phyloP scores from a whole-genome alignment of 2,797 vertebrate genomes.

The Halcyon badia region DNA sequence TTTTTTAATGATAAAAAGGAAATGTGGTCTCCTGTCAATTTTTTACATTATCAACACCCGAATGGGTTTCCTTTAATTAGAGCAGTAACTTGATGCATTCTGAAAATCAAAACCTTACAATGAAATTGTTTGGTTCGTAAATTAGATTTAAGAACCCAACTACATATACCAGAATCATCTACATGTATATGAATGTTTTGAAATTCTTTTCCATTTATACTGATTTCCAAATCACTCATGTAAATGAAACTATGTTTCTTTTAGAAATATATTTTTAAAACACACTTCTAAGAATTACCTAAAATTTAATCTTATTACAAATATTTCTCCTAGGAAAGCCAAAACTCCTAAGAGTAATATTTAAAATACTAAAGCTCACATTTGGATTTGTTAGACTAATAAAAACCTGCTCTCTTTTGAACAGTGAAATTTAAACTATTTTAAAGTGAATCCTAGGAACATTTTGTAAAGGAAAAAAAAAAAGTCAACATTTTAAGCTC shows the following conservation, averaged over 20 bases:
- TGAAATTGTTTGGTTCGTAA: not conserved
- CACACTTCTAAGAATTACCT: constrained; percentile 17
- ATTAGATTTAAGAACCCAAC: not conserved
- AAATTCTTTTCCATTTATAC: not conserved
- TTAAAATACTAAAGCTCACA: constrained; percentile 60
- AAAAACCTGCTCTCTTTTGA: constrained; percentile 19
- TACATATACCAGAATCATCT: constrained; percentile 13
- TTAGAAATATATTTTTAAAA: constrained; percentile 10
- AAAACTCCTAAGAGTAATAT: constrained; percentile 51
- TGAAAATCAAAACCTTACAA: constrained; percentile 42
- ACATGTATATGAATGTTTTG: not conserved
- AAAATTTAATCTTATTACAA: constrained; percentile 33
- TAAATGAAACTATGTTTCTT: constrained; percentile 44
- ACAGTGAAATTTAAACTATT: constrained; percentile 55
- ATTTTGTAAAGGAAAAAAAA: not conserved
- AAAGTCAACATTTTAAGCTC: constrained; percentile 7
- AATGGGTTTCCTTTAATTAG: constrained; percentile 42
- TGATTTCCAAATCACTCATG: constrained; percentile 32
- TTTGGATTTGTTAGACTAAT: constrained; percentile 33
- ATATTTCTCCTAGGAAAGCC: constrained; percentile 54
- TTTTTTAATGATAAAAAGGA: constrained; percentile 19
- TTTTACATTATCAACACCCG: constrained; percentile 12
- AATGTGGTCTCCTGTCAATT: not conserved
- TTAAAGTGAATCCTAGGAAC: constrained; percentile 44
- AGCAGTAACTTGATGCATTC: constrained; percentile 36